Base-by-base conservation (phyloP, 2,797 vertebrate genomes). In the Aldrovandia affinis region DNA sequence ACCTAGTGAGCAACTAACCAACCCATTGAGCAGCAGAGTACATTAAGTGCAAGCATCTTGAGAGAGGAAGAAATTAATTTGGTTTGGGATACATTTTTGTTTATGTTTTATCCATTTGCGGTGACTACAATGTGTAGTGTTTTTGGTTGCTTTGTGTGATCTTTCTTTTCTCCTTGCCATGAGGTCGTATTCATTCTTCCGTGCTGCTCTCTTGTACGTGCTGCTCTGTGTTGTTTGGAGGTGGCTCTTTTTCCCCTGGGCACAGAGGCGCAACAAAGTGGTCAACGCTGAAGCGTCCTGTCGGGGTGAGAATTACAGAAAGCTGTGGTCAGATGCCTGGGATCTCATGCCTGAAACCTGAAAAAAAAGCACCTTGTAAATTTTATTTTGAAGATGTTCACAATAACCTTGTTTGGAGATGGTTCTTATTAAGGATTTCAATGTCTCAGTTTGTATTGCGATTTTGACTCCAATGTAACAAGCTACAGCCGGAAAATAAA, bases 401-500 rank as follows among this genome's bases (percentile, higher is more conserved):
- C 44, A 75, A 44, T 2, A 44, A 75, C 70, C 1, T 70, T 14
- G 70, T 25, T 75, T 7, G 39, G 36, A 42, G 36, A 44, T 18
- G 18, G 10, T 44, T 39, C 42, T 44, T 75, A 42, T 42, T 5
- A 44, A 44, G 22, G 22, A 25, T 39, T 25, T 42, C 18, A 20
- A 44, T 75, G 8, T 75, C 39, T 75, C 22, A 0, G 22, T 75
- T 39, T 22, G 59, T 63, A 6, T 63, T 63, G 59, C n/a, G n/a
- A 36, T 70, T 36, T 33, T 70, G 65, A 36, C 33, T 33, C 28
- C 15, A 30, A 18, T 36, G 65, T 33, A 54, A 52, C 44, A 54
- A 30, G 9, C 82, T 55, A 55, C 30, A 52, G 52, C 52, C 39
- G 68, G 42, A 36, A 75, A 78, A 82, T 85, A 78, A 81, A 85